Evolutionary conservation across 2,113 vertebrate genomes (phyloP).

Genomic region (Rallus limicola): DNA sequence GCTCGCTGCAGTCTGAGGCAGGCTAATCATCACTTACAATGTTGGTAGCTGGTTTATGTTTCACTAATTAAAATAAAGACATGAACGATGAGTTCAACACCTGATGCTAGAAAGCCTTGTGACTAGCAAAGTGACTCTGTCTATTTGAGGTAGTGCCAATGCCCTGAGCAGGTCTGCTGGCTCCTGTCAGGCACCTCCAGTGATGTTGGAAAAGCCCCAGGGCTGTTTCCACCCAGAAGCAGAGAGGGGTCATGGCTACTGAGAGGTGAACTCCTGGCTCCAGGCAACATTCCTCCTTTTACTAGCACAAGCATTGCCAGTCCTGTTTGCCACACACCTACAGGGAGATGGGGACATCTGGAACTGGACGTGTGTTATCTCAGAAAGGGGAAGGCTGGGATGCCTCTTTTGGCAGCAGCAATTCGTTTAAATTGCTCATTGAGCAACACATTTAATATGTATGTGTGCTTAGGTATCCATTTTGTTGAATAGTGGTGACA

Average conservation of each 20-base stretch:
- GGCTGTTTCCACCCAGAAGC: not conserved
- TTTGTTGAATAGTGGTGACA: accelerated
- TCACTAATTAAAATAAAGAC: not conserved
- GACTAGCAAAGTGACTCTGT: not conserved
- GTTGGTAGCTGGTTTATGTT: not conserved
- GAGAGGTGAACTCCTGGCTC: not conserved
- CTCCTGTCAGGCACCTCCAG: not conserved
- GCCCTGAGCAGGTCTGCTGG: not conserved
- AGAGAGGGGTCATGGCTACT: not conserved
- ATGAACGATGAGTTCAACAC: not conserved
- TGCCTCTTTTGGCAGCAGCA: not conserved
- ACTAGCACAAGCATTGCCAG: not conserved
- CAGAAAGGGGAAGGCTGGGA: not conserved
- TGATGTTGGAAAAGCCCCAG: not conserved
- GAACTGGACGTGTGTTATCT: accelerated
- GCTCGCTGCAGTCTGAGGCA: not conserved
- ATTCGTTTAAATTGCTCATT: not conserved
- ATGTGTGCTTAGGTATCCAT: not conserved
- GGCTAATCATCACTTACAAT: not conserved
- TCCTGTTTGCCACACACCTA: not conserved
- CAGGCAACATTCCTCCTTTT: not conserved
- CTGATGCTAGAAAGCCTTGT: not conserved
- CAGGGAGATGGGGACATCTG: not conserved
- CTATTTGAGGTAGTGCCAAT: not conserved
- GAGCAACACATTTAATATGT: not conserved